Conservation (phyloP, 2,113 vertebrate species). For the Lycaon pictus region DNA sequence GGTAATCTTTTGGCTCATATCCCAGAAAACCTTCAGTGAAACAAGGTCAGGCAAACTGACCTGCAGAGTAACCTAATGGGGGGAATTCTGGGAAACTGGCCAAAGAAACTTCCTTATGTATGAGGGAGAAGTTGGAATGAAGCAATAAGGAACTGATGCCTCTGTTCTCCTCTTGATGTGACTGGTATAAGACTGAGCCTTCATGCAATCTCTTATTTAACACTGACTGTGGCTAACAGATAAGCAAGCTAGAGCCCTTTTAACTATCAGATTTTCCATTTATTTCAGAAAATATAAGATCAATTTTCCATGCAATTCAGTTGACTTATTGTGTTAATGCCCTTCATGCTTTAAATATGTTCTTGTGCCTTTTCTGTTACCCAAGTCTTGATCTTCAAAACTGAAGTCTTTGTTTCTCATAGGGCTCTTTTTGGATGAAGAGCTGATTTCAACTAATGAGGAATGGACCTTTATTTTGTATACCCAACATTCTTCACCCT, state of each 20-base stretch:
- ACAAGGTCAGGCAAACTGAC: background rate
- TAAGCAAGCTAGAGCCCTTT: background rate
- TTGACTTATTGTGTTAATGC: slow-evolving; percentile 56
- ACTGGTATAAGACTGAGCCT: background rate
- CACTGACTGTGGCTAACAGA: background rate
- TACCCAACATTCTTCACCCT: background rate
- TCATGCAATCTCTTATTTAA: slow-evolving; percentile 1
- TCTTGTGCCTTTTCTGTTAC: slow-evolving; percentile 44
- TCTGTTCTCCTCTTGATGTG: background rate
- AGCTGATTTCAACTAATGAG: slow-evolving; percentile 19
- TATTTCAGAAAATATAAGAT: slow-evolving; percentile 74
- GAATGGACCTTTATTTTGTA: background rate
- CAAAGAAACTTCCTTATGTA: background rate
- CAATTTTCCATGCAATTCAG: slow-evolving; percentile 51
- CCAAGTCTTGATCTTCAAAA: slow-evolving; percentile 54
- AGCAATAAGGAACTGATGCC: background rate
- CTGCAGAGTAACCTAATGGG: background rate
- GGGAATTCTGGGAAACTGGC: background rate
- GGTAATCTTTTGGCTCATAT: background rate
- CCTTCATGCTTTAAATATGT: slow-evolving; percentile 58
- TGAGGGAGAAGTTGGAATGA: background rate
- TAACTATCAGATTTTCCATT: slow-evolving; percentile 11
- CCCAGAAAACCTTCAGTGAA: background rate
- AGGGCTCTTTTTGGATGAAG: background rate
- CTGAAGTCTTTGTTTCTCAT: background rate